A percentile compares a stretch with the other conserved stretches of the same genome.
These are phyloP conservation scores for Cheirogaleus major DNA, from an alignment of 2,797 vertebrate genomes.

Conservation along the genomic window DNA sequence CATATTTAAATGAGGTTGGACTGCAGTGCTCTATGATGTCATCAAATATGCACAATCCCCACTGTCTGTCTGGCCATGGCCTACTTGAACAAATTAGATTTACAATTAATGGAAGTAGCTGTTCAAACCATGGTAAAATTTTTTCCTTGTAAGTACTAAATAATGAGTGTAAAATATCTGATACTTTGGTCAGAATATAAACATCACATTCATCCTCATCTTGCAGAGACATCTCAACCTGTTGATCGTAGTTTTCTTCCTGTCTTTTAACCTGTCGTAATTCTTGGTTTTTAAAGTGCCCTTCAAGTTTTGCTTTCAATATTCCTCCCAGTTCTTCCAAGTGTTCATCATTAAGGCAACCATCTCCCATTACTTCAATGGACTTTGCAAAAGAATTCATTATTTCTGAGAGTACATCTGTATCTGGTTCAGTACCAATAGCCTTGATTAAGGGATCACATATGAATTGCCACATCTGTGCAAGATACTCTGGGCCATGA, in stretches of 20 bases:
- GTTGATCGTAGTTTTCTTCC: conserved; percentile 99
- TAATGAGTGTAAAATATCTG: conserved; percentile 97
- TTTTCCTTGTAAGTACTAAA: conserved; percentile 99
- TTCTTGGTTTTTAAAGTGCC: conserved; percentile 99
- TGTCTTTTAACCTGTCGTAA: conserved; percentile 97
- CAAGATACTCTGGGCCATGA: conserved; percentile 95
- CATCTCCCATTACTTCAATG: conserved; percentile 98
- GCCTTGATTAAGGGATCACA: conserved; percentile 98
- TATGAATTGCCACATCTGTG: conserved; percentile 99
- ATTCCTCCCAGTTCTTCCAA: conserved; percentile 98
- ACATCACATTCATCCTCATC: conserved; percentile 99
- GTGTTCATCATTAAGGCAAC: conserved; percentile 97
- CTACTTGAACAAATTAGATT: conserved; percentile 96
- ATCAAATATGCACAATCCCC: conserved; percentile 99
- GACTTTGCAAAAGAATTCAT: conserved; percentile 99
- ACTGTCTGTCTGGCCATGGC: conserved; percentile 98
- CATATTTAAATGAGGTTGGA: conserved; percentile 97
- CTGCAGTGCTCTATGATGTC: conserved; percentile 99
- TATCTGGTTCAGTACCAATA: conserved; percentile 97
- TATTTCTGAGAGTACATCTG: conserved; percentile 98
- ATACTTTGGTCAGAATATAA: conserved; percentile 99
- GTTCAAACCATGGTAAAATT: conserved; percentile 98
- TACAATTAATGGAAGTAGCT: conserved; percentile 96
- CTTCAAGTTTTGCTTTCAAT: conserved; percentile 96
- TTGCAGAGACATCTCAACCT: conserved; percentile 97